Conservation (phyloP, 2,888 invertebrate genomes). For the Dryomyza anilis region DNA sequence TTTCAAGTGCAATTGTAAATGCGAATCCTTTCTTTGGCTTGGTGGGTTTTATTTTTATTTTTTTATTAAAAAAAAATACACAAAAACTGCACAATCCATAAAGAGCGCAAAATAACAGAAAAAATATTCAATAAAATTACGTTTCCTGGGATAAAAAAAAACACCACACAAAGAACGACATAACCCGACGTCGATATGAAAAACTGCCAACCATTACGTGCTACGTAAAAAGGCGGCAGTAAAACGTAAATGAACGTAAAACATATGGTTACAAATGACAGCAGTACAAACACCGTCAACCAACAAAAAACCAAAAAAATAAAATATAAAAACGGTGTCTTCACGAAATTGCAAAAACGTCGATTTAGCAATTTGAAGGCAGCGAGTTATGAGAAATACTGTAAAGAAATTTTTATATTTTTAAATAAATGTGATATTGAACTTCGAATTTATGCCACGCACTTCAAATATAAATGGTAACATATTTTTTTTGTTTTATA, state of each 20-base stretch:
- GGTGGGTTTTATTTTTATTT: neutral
- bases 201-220: neutral
- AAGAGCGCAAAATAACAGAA: neutral
- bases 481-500: too few relatives aligned
- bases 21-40: neutral
- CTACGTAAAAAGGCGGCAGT: slow-evolving; percentile 5
- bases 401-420: too few relatives aligned
- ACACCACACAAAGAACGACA: neutral
- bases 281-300: neutral
- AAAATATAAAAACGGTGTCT: neutral
- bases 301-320: neutral
- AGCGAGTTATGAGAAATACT: too few relatives aligned
- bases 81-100: neutral
- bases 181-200: neutral
- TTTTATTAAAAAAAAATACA: too few relatives aligned
- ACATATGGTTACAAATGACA: neutral
- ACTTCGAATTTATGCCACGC: too few relatives aligned
- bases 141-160: neutral
- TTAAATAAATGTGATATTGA: too few relatives aligned
- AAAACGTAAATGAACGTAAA: slow-evolving; percentile 5
- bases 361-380: too few relatives aligned
- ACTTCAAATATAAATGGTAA: too few relatives aligned
- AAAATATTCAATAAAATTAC: slow-evolving; percentile 5
- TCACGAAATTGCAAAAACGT: too few relatives aligned
- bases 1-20: slow-evolving; percentile 9